Evolutionary conservation across 2,797 vertebrate species (phyloP).

Genomic region (Bradypus variegatus): DNA sequence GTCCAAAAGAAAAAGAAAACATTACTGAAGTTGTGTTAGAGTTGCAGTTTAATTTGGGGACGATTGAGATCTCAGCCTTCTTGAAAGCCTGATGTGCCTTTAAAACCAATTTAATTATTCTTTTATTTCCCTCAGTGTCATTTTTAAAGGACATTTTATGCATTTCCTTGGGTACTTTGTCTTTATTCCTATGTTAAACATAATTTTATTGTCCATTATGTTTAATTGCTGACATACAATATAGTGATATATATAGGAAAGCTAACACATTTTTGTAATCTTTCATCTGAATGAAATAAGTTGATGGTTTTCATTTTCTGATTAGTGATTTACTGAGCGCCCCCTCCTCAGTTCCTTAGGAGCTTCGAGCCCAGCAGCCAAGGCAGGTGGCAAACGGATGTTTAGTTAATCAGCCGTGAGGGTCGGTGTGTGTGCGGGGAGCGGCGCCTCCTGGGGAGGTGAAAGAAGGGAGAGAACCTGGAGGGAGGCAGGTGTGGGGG

Average conservation of each 20-base stretch:
- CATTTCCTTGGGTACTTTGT: background rate
- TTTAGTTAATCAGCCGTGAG: rapidly evolving
- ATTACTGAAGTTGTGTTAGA: background rate
- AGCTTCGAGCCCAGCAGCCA: rapidly evolving
- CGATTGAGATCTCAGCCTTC: background rate
- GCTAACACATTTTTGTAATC: too few relatives aligned
- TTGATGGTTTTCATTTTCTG: background rate
- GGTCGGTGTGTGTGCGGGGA: background rate
- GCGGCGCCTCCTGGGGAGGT: too few relatives aligned
- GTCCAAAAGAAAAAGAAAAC: background rate
- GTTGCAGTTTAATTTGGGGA: background rate
- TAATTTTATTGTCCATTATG: background rate
- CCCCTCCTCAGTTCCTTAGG: background rate
- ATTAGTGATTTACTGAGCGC: background rate
- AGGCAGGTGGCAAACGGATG: background rate
- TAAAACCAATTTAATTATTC: background rate
- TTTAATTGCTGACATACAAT: background rate
- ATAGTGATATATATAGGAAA: background rate
- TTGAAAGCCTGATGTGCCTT: background rate
- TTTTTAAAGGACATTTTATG: background rate
- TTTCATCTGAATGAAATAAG: background rate
- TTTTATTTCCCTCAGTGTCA: background rate
- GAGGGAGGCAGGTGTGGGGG: too few relatives aligned
- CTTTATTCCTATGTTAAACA: background rate
- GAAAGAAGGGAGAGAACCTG: too few relatives aligned